Evolutionary conservation across 23 tunicate species (phyloP).

Genomic region (Styela clava): DNA sequence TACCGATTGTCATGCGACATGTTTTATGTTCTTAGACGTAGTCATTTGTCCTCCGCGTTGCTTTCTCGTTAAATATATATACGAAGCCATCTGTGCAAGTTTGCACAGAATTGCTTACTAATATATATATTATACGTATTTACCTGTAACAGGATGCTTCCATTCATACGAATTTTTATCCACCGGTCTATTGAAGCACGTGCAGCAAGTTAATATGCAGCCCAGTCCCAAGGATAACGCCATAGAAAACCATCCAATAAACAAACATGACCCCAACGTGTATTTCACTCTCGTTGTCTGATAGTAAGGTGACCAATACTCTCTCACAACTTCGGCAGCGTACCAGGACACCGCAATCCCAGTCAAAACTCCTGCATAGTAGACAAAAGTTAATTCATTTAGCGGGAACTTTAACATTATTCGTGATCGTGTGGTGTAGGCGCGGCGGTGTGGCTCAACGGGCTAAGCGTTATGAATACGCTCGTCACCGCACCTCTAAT

Average conservation of each 20-base stretch:
- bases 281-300: conserved; percentile 56
- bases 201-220: conserved; percentile 73
- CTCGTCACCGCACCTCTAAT: too few relatives aligned
- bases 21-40: too few relatives aligned
- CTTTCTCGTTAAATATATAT: too few relatives aligned
- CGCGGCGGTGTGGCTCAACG: too few relatives aligned
- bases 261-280: conserved; percentile 79
- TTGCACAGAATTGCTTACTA: too few relatives aligned
- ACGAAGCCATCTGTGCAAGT: too few relatives aligned
- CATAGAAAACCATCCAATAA: conserved; percentile 81
- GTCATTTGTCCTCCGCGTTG: too few relatives aligned
- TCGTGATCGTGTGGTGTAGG: neutral
- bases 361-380: conserved; percentile 45
- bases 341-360: conserved; percentile 87
- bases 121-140: too few relatives aligned
- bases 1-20: too few relatives aligned
- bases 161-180: conserved; percentile 23
- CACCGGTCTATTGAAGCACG: conserved; percentile 52
- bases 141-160: conserved; percentile 2
- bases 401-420: neutral
- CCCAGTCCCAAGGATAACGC: conserved; percentile 57
- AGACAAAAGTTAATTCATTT: neutral
- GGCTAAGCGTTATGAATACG: too few relatives aligned
- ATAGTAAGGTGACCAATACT: conserved; percentile 46
- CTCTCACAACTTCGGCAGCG: conserved; percentile 76